phyloP scores from a whole-genome alignment of 2,888 invertebrate genomes.

The Cynaeus angustus region DNA sequence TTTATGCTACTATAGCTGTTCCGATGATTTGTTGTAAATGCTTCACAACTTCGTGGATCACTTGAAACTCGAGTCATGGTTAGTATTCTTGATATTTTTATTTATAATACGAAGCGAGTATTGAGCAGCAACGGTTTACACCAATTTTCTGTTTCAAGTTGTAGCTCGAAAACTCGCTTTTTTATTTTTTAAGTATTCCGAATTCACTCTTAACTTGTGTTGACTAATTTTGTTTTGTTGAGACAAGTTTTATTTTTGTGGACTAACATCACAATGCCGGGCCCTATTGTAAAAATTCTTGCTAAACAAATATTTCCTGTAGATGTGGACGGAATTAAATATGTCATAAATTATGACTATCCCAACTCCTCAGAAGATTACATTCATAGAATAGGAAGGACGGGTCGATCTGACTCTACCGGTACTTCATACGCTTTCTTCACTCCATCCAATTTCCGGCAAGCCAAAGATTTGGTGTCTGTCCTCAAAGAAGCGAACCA shows the following conservation, averaged over 20 bases:
- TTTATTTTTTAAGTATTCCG: constrained; percentile 1
- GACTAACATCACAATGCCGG: constrained; percentile 13
- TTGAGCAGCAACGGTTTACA: constrained; percentile 9
- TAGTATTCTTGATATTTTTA: constrained; percentile 61
- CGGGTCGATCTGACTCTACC: constrained; percentile 89
- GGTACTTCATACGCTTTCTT: constrained; percentile 98
- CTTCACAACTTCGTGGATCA: constrained; percentile 57
- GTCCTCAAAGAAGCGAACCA: constrained; percentile 94
- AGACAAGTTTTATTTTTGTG: constrained; percentile 12
- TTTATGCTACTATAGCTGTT: constrained; percentile 64
- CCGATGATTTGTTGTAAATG: constrained; percentile 57
- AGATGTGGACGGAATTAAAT: constrained; percentile 98
- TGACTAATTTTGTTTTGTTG: constrained; percentile 37
- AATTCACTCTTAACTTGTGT: constrained; percentile 20
- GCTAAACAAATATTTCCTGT: constrained; percentile 62
- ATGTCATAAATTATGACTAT: constrained; percentile 97
- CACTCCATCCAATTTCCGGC: constrained; percentile 90
- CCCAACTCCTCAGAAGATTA: constrained; percentile 97
- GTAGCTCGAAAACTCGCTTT: background rate
- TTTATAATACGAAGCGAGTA: constrained; percentile 31
- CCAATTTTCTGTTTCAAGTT: background rate
- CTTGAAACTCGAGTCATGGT: constrained; percentile 62
- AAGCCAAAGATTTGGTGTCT: constrained; percentile 91
- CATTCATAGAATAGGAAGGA: constrained; percentile 96
- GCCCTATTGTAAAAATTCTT: background rate